Evolutionary conservation across 2,888 invertebrate genomes (phyloP).

Genomic region (Lasioglossum malachurum): DNA sequence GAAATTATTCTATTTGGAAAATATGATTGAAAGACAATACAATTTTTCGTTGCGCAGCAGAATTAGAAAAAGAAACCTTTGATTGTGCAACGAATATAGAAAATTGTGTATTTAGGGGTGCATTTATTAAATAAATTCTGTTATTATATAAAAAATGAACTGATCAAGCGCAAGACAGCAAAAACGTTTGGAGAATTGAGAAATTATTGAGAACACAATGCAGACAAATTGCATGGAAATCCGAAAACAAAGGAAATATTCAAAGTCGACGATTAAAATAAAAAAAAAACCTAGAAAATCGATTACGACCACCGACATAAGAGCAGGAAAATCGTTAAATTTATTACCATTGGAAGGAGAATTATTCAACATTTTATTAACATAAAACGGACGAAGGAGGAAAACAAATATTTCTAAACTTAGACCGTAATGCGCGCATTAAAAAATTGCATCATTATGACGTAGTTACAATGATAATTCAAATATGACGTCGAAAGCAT

Average conservation of each 20-base stretch:
- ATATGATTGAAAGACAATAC: accelerated
- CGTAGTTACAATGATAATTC: background rate
- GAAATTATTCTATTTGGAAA: background rate
- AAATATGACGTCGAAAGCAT: background rate
- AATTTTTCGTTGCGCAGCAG: background rate
- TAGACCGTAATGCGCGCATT: background rate
- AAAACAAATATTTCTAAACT: background rate
- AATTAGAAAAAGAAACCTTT: background rate
- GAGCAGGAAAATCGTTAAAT: background rate
- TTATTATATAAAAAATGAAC: background rate
- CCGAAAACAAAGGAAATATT: background rate
- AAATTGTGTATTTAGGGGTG: background rate
- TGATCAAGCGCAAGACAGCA: background rate
- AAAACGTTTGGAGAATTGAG: background rate
- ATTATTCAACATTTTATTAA: background rate
- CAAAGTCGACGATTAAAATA: background rate
- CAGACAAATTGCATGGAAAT: background rate
- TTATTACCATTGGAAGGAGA: background rate
- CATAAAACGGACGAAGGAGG: background rate
- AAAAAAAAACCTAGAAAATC: background rate
- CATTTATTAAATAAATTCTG: background rate
- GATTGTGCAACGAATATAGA: background rate
- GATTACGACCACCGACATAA: background rate
- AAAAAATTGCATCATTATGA: background rate
- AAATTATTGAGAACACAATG: background rate